phyloP scores from a whole-genome alignment of 1,140 invertebrate genomes.

The Lanistes nyassanus region DNA sequence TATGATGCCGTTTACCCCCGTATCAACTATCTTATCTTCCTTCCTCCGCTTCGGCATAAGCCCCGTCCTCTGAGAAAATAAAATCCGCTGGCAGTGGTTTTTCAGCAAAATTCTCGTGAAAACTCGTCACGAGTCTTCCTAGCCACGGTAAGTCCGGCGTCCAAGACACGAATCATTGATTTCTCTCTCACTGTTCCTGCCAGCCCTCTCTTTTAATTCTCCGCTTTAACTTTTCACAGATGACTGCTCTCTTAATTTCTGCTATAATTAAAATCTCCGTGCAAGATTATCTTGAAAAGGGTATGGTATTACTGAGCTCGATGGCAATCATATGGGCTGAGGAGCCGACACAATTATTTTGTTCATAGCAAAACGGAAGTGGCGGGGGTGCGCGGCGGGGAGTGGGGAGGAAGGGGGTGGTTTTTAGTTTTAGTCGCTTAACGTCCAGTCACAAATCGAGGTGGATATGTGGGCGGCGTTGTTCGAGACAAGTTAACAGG shows the following conservation, averaged over 20 bases:
- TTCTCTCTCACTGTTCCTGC: neutral
- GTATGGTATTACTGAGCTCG: conserved; percentile 3
- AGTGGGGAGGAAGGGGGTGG: too few relatives aligned
- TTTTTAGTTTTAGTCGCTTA: neutral
- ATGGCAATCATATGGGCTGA: conserved; percentile 13
- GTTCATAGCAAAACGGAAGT: neutral
- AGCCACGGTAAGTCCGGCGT: neutral
- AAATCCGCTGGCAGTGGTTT: neutral
- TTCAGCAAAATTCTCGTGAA: neutral
- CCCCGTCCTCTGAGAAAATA: neutral
- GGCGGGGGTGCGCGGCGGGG: neutral
- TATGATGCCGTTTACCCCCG: neutral
- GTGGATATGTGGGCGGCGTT: neutral
- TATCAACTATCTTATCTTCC: neutral
- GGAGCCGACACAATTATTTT: conserved; percentile 4
- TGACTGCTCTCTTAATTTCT: conserved; percentile 15
- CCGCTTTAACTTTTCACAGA: conserved; percentile 11
- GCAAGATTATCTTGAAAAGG: conserved; percentile 1
- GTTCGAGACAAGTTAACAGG: neutral
- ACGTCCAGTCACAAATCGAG: neutral
- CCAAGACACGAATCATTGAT: neutral
- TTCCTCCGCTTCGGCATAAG: neutral
- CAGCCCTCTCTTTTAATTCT: conserved; percentile 12
- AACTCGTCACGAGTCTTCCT: neutral
- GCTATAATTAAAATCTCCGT: conserved; percentile 25